Percentiles rank a stretch among this genome's conserved stretches.
phyloP scores from a whole-genome alignment of 2,113 vertebrate species.

The Podocnemis expansa region DNA sequence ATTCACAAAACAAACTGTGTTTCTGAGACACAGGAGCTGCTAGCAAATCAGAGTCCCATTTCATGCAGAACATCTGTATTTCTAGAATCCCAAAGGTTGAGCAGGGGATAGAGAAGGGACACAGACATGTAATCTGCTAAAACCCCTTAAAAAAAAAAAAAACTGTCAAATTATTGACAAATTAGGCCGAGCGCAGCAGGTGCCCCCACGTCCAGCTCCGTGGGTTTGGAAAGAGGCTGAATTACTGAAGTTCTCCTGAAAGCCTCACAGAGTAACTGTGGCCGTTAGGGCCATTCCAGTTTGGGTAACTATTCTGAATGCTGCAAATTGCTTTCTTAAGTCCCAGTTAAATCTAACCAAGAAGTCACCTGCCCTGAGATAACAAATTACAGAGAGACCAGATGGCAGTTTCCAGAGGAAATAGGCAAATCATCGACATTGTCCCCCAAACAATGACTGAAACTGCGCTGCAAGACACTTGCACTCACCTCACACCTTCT shows the following conservation, averaged over 20 bases:
- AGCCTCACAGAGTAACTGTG: neutral
- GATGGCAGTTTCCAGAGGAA: neutral
- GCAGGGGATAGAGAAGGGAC: neutral
- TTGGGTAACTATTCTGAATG: neutral
- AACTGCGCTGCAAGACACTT: rapidly evolving
- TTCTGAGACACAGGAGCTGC: neutral
- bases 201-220: neutral
- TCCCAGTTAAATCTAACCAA: neutral
- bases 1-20: constrained; percentile 41
- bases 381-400: neutral
- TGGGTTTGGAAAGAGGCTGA: neutral
- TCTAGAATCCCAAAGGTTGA: neutral
- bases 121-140: neutral
- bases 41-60: constrained; percentile 50
- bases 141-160: neutral
- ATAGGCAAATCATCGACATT: rapidly evolving
- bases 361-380: neutral
- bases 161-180: neutral
- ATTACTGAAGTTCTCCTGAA: neutral
- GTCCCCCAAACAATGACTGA: neutral
- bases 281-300: neutral
- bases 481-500: neutral
- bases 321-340: neutral
- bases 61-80: constrained; percentile 28
- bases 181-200: neutral